Percentiles rank a stretch among this genome's conserved stretches.
Evolutionary conservation across 2,888 invertebrate species (phyloP).

Genomic region (Cerceris rybyensis): DNA sequence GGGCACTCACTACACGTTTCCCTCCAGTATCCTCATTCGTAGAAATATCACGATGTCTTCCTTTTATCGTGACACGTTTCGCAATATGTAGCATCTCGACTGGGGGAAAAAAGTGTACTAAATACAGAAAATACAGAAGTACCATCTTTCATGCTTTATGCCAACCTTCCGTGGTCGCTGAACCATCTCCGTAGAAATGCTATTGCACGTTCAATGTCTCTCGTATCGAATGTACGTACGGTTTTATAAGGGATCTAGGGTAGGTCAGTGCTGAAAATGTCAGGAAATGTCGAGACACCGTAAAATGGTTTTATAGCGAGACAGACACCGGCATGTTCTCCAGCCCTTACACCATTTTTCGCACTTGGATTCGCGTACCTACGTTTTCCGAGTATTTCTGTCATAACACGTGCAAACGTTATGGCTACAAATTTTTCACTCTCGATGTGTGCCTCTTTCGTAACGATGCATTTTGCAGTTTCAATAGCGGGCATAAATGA

Average conservation of each 20-base stretch:
- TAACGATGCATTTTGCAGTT: conserved; percentile 15
- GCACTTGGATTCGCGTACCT: background rate
- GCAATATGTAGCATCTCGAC: too few relatives aligned
- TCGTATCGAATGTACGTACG: background rate
- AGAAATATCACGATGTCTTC: too few relatives aligned
- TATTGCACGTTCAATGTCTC: background rate
- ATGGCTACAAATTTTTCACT: conserved; percentile 17
- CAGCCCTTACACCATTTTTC: background rate
- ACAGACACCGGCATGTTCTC: conserved; percentile 2
- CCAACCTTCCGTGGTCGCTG: background rate
- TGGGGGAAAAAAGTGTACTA: background rate
- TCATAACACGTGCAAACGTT: background rate
- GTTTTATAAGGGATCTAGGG: background rate
- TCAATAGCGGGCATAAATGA: conserved; percentile 35
- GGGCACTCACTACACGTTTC: too few relatives aligned
- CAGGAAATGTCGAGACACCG: conserved; percentile 30
- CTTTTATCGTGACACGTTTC: too few relatives aligned
- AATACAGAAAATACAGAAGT: background rate
- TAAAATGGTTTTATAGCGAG: conserved; percentile 9
- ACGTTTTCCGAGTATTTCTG: background rate
- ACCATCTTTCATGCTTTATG: background rate
- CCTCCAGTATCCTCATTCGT: too few relatives aligned
- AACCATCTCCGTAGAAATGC: background rate
- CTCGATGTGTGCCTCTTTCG: conserved; percentile 22
- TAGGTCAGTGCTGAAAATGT: conserved; percentile 28